A percentile compares a stretch with the other conserved stretches of the same genome.
Conservation (phyloP, 2,888 invertebrate genomes). For the Periphyllus acericola region DNA sequence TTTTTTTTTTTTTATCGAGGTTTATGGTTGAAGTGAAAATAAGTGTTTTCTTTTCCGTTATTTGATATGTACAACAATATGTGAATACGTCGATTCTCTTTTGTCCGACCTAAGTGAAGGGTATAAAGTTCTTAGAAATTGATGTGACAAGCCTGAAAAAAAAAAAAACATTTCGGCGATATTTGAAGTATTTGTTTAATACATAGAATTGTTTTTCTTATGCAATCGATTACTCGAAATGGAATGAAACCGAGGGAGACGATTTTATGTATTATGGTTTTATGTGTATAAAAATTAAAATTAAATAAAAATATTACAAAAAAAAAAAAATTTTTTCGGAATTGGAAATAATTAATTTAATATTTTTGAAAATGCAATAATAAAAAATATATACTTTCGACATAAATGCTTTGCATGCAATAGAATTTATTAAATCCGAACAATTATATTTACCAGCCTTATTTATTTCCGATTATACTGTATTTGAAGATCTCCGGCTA, state of each 20-base stretch:
- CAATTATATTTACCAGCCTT: too few species aligned
- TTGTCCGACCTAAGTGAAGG: background rate
- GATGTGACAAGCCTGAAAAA: background rate
- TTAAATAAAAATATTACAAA: background rate
- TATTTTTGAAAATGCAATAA: too few species aligned
- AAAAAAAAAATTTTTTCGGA: background rate
- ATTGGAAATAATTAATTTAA: background rate
- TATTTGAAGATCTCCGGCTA: too few species aligned
- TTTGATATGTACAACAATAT: background rate
- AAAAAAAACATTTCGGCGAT: background rate
- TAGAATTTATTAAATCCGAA: too few species aligned
- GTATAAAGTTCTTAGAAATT: background rate
- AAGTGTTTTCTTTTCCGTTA: background rate
- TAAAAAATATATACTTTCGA: too few species aligned
- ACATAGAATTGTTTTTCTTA: constrained; percentile 16
- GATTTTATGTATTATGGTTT: constrained; percentile 18
- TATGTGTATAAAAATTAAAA: background rate
- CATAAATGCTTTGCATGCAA: too few species aligned
- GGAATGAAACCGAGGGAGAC: background rate
- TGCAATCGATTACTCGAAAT: constrained; percentile 10
- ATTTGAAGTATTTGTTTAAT: constrained; percentile 34
- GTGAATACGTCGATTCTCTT: background rate
- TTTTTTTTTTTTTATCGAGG: background rate
- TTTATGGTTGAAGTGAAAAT: constrained; percentile 1
- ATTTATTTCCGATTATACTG: too few species aligned